Conservation (phyloP, 2,888 invertebrate species). For the Ichneumoninae sp. region DNA sequence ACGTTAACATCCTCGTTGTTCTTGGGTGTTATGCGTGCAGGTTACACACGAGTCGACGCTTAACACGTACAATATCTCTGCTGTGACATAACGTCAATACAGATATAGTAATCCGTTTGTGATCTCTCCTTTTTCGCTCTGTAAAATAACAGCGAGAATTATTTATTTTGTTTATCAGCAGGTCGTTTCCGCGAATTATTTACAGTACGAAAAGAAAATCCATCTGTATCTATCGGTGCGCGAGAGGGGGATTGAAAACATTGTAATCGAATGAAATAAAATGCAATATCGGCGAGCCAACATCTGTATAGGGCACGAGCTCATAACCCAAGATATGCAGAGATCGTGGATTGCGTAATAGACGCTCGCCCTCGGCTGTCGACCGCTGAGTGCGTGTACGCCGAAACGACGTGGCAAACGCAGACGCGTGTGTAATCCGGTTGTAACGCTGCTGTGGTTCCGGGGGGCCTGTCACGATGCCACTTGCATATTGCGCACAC, state of each 20-base stretch:
- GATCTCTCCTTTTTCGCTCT: too few relatives aligned
- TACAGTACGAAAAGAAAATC: too few relatives aligned
- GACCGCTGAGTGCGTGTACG: slow-evolving; percentile 13
- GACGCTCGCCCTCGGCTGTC: not conserved
- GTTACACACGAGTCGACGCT: not conserved
- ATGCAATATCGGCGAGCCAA: not conserved
- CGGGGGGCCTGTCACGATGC: slow-evolving; percentile 48
- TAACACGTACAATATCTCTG: not conserved
- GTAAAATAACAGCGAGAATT: too few relatives aligned
- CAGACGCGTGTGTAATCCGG: slow-evolving; percentile 27
- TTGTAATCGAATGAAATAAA: not conserved
- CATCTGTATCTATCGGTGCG: too few relatives aligned
- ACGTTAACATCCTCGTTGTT: not conserved
- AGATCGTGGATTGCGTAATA: not conserved
- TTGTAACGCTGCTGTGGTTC: slow-evolving; percentile 12
- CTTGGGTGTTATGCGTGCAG: not conserved
- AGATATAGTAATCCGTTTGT: too few relatives aligned
- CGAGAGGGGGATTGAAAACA: too few relatives aligned
- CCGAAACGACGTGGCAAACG: slow-evolving; percentile 27
- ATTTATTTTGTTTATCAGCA: too few relatives aligned
- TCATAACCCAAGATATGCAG: not conserved
- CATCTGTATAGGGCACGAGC: not conserved
- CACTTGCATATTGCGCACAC: slow-evolving; percentile 21
- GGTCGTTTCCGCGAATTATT: too few relatives aligned
- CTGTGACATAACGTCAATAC: too few relatives aligned